Evolutionary conservation across 2,888 invertebrate genomes (phyloP), one percentile per base, ranked within the genome.

Genomic region (Drosophila paracracens): DNA sequence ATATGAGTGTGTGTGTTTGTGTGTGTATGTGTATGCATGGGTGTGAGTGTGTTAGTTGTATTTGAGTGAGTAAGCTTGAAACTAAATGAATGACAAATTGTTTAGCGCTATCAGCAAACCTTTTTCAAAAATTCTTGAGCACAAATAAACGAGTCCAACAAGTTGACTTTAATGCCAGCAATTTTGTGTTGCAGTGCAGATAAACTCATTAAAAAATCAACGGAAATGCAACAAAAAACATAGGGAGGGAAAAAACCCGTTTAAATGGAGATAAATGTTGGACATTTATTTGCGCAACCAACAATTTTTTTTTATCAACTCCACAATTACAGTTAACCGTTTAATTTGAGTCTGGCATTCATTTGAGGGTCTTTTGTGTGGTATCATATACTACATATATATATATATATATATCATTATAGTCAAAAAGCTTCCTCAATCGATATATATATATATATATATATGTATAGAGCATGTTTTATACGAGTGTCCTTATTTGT

Each of bases 221-320:
- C 60, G 62, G 53, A 62, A 68, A 64, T 70, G 67, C 52, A 61
- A 53, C 53, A 43, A 33, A 68, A 68, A 66, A 58, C 67, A 52
- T 11, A 50, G 54, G 33, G 33, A 46, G 52, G 50, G 53, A 52
- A 53, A 70, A 70, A 78, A 76, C 71, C 46, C 40, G 68, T 72
- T 79, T 72, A 36, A 25, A 33, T 67, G 52, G 38, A 54, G 60
- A 75, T 70, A 69, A 76, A 78, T 81, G 74, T 79, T 82, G 38
- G 31, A 65, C 77, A 81, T 70, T 81, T 66, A 68, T 72, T 75
- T 71, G 53, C 60, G 76, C 80, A 80, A 79, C 68, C 54, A 77
- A 82, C 77, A 74, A 77, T 25, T 46, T 25, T 33, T 33, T 46
- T 79, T 50, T 67, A 71, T 73, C 71, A 68, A 74, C 62, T 81